Percentiles rank a stretch among this genome's conserved stretches.
Evolutionary conservation across 2,797 vertebrate genomes (phyloP).

Genomic region (Staurois parvus): DNA sequence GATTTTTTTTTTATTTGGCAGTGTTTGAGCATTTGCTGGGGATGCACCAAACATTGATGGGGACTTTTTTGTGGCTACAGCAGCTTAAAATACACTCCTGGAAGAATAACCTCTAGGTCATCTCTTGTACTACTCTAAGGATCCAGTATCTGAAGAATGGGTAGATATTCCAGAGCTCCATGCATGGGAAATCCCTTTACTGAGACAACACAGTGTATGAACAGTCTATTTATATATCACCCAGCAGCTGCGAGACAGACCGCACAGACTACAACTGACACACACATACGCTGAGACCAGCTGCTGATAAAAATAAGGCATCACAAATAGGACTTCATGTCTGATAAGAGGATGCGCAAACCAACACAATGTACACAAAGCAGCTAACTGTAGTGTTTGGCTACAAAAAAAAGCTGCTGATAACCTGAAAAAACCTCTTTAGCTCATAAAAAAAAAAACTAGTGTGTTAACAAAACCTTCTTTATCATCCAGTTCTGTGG

Average conservation of each 20-base stretch:
- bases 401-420: constrained; percentile 7
- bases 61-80: background rate
- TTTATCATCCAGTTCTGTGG: constrained; percentile 11
- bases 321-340: background rate
- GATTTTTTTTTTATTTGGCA: too few species aligned
- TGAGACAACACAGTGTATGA: constrained; percentile 17
- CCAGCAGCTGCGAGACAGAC: constrained; percentile 39
- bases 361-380: background rate
- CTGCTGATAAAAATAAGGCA: constrained; percentile 38
- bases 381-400: too few species aligned
- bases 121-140: background rate
- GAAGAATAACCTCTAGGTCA: background rate
- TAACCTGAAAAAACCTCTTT: constrained; percentile 38
- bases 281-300: constrained; percentile 28
- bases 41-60: background rate
- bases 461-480: constrained; percentile 3
- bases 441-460: constrained; percentile 15
- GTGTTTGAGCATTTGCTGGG: too few species aligned
- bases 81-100: background rate
- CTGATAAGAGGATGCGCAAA: background rate
- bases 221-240: constrained; percentile 28
- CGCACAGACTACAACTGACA: constrained; percentile 23
- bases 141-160: background rate
- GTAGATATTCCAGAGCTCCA: background rate
- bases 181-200: constrained; percentile 7